Percentiles rank a stretch among this genome's conserved stretches.
Conservation (phyloP, 1,140 invertebrate species). For the Drosophila elegans region DNA sequence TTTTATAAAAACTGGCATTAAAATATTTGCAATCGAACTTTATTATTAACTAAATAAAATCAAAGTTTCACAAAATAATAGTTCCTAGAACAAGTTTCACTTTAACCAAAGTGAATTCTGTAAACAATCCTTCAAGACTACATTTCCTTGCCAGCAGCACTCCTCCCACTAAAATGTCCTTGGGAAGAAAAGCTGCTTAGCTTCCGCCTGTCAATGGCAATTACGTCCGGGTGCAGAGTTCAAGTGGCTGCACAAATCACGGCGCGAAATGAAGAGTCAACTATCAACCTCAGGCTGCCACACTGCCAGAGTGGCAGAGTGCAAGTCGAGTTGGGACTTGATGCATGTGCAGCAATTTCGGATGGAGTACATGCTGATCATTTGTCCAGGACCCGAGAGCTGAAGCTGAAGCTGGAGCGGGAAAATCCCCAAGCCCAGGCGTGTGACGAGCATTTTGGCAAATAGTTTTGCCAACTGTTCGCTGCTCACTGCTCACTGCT, state of each 20-base stretch:
- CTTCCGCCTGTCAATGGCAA: conserved; percentile 60
- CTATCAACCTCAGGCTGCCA: conserved; percentile 31
- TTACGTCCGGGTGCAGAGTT: conserved; percentile 47
- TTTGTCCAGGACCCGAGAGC: conserved; percentile 55
- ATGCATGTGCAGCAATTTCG: conserved; percentile 62
- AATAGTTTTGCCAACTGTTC: conserved; percentile 35
- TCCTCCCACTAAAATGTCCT: background rate
- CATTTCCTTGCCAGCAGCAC: background rate
- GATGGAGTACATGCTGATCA: conserved; percentile 68
- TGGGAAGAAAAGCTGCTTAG: conserved; percentile 20
- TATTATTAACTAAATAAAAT: too few species aligned
- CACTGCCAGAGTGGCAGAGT: background rate
- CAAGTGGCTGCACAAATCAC: conserved; percentile 70
- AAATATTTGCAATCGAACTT: too few species aligned
- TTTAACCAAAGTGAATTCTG: too few species aligned
- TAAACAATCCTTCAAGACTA: background rate
- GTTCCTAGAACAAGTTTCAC: too few species aligned
- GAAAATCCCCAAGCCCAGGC: conserved; percentile 34
- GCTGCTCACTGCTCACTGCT: background rate
- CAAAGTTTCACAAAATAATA: too few species aligned
- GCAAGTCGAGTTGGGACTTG: conserved; percentile 19
- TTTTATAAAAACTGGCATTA: too few species aligned
- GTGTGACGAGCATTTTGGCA: conserved; percentile 51
- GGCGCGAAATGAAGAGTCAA: conserved; percentile 49
- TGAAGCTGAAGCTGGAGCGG: background rate